Percentiles rank a stretch among this genome's conserved stretches.
Conservation (phyloP, 2,888 invertebrate species). For the Platerodrilus igneus region DNA sequence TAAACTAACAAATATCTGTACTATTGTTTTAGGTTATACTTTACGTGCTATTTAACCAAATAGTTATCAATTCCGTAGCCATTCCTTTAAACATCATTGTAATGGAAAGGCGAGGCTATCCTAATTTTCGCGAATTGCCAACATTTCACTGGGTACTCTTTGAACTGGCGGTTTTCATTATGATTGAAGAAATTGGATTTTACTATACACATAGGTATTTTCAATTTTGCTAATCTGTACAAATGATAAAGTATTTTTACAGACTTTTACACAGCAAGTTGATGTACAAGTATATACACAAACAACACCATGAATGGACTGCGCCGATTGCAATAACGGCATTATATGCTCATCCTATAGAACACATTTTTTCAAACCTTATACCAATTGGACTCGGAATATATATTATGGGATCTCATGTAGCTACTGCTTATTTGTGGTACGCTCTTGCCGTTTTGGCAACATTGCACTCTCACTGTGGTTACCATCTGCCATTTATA, state of each 20-base stretch:
- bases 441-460: conserved; percentile 71
- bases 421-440: conserved; percentile 76
- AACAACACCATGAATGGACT: conserved; percentile 85
- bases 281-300: conserved; percentile 78
- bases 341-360: conserved; percentile 74
- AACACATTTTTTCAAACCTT: conserved; percentile 73
- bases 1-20: no score
- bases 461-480: conserved; percentile 77
- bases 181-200: conserved; percentile 76
- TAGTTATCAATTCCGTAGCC: no score
- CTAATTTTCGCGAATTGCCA: conserved; percentile 63
- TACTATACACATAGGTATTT: conserved; percentile 80
- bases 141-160: conserved; percentile 73
- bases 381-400: conserved; percentile 73
- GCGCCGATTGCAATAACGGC: conserved; percentile 80
- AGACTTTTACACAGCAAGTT: conserved; percentile 69
- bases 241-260: conserved; percentile 37
- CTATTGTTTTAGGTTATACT: no score
- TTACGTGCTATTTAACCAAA: no score
- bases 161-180: conserved; percentile 66
- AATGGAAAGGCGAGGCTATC: conserved; percentile 64
- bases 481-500: conserved; percentile 57
- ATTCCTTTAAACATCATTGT: no score
- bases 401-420: conserved; percentile 67
- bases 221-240: no score